Evolutionary conservation across 2,888 invertebrate species (phyloP).

Genomic region (Cephus pulcher): DNA sequence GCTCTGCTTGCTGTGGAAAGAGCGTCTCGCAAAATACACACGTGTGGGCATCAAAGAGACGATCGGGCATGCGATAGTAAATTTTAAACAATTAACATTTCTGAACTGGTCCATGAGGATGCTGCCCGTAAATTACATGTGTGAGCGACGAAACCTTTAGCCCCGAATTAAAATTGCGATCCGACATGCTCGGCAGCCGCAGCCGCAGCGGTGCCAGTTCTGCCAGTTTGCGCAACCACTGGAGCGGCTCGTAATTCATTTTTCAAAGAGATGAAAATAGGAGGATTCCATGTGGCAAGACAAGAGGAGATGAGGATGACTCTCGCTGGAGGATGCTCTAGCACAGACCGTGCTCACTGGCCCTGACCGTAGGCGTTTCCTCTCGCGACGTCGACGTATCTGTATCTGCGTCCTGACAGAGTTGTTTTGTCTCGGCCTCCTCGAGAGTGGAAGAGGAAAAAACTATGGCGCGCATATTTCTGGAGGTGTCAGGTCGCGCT

Average conservation of each 20-base stretch:
- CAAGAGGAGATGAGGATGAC: neutral
- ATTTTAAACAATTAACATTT: slow-evolving; percentile 55
- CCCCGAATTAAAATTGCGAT: slow-evolving; percentile 42
- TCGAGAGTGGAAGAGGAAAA: slow-evolving; percentile 1
- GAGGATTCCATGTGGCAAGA: neutral
- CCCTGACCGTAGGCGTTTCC: neutral
- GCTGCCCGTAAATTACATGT: slow-evolving; percentile 32
- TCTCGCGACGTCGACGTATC: neutral
- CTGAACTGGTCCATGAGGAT: slow-evolving; percentile 13
- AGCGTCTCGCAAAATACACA: neutral
- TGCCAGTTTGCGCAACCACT: neutral
- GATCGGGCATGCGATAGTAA: slow-evolving; percentile 35
- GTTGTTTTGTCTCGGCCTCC: slow-evolving; percentile 2
- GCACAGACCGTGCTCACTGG: neutral
- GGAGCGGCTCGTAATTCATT: slow-evolving; percentile 48
- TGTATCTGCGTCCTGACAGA: neutral
- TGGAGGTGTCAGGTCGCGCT: slow-evolving; percentile 28
- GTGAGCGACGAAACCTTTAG: slow-evolving; percentile 30
- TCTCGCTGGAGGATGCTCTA: neutral
- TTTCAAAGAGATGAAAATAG: slow-evolving; percentile 49
- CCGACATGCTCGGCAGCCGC: slow-evolving; percentile 5
- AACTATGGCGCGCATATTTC: slow-evolving; percentile 31
- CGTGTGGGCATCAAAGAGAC: slow-evolving; percentile 24
- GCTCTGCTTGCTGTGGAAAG: too few relatives aligned
- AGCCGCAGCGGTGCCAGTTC: neutral